A percentile compares a stretch with the other conserved stretches of the same genome.
Evolutionary conservation across 2,113 vertebrate species (phyloP).

Genomic region (Upupa epops): DNA sequence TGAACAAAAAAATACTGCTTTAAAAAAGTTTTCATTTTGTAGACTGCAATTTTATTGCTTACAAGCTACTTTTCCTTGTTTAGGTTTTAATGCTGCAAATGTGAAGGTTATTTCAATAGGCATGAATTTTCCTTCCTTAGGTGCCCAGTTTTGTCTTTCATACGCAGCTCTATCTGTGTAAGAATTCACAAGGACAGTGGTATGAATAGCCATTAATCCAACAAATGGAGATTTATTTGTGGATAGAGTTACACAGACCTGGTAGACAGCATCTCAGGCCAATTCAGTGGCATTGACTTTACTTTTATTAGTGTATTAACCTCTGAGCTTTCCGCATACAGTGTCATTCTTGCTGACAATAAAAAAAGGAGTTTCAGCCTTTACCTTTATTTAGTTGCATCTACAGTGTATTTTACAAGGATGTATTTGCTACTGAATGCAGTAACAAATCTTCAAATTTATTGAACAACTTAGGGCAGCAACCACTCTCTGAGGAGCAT

Average conservation of each 20-base stretch:
- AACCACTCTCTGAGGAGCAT: neutral
- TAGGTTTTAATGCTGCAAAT: neutral
- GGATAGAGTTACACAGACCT: neutral
- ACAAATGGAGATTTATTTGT: neutral
- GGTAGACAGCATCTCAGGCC: neutral
- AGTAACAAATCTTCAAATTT: slow-evolving; percentile 2
- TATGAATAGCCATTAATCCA: neutral
- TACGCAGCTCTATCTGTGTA: neutral
- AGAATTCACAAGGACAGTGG: neutral
- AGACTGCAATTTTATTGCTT: neutral
- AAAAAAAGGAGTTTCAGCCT: neutral
- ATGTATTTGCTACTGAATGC: neutral
- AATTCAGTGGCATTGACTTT: neutral
- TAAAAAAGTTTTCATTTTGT: neutral
- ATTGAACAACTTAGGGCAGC: neutral
- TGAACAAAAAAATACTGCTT: neutral
- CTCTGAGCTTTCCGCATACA: neutral
- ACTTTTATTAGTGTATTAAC: neutral
- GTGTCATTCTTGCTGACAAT: neutral
- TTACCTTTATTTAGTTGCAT: neutral
- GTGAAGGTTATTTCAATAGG: neutral
- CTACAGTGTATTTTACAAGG: neutral
- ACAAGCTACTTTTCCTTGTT: neutral
- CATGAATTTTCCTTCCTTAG: neutral
- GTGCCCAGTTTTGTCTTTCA: neutral